Percentiles rank a stretch among this genome's conserved stretches.
phyloP scores from a whole-genome alignment of 2,113 vertebrate species.

The Chamaea fasciata region DNA sequence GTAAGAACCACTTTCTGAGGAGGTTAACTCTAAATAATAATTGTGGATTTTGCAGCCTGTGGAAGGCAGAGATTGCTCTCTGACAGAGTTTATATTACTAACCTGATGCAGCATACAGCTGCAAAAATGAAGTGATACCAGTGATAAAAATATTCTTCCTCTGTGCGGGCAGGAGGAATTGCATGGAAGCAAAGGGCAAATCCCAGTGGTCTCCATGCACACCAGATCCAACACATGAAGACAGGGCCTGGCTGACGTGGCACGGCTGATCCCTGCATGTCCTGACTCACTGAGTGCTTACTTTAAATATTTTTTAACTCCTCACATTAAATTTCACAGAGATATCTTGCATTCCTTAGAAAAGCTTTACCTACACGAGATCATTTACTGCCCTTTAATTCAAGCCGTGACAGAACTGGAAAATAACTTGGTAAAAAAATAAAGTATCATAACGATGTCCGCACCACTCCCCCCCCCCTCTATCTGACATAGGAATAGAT shows the following conservation, averaged over 20 bases:
- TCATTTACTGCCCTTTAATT: background rate
- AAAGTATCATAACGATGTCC: background rate
- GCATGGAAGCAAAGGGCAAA: background rate
- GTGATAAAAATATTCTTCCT: constrained; percentile 42
- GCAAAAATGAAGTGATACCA: constrained; percentile 31
- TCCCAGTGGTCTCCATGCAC: rapidly evolving
- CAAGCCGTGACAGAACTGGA: background rate
- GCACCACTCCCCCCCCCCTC: background rate
- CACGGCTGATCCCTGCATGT: background rate
- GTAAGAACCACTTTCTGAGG: background rate
- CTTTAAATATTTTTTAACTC: background rate
- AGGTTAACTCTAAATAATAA: constrained; percentile 14
- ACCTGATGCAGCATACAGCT: constrained; percentile 33
- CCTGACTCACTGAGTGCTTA: background rate
- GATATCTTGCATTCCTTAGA: background rate
- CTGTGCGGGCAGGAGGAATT: background rate
- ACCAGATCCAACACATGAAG: background rate
- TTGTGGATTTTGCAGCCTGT: background rate
- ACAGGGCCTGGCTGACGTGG: background rate
- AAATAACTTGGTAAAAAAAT: background rate
- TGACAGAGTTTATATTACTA: constrained; percentile 30
- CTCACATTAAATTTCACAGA: background rate
- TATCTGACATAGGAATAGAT: background rate
- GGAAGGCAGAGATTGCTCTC: background rate
- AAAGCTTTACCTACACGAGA: background rate